These are phyloP conservation scores for Tachina grossa DNA, from an alignment of 2,888 invertebrate genomes.

Conservation along the genomic window DNA sequence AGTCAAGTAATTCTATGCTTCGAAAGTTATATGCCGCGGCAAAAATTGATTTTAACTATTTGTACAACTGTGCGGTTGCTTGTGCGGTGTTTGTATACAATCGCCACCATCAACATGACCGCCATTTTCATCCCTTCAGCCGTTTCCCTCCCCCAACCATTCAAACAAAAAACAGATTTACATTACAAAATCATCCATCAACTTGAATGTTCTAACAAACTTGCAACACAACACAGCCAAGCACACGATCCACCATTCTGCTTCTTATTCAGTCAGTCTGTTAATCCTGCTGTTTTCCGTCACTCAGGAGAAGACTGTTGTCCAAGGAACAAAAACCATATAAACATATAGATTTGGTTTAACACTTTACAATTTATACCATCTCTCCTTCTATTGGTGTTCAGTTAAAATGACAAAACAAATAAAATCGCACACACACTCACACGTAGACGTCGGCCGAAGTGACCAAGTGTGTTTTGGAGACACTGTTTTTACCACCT, in stretches of 20 bases:
- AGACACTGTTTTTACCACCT: neutral
- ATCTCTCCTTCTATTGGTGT: constrained; percentile 49
- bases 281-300: neutral
- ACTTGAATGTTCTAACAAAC: constrained; percentile 5
- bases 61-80: constrained; percentile 45
- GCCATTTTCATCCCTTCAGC: neutral
- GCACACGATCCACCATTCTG: neutral
- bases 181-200: constrained; percentile 41
- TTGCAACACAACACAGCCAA: constrained; percentile 8
- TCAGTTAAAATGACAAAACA: constrained; percentile 55
- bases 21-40: neutral
- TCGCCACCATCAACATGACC: neutral
- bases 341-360: constrained; percentile 52
- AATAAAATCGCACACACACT: neutral
- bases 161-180: neutral
- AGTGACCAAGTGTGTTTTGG: neutral
- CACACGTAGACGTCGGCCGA: neutral
- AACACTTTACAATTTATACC: constrained; percentile 50
- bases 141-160: neutral
- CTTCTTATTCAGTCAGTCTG: neutral
- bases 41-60: constrained; percentile 49
- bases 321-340: constrained; percentile 30
- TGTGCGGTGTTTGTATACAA: constrained; percentile 14
- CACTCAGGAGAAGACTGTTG: no score
- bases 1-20: neutral